These are phyloP conservation scores for Drosophila macrospina DNA, from an alignment of 2,888 invertebrate species.

Conservation along the genomic window DNA sequence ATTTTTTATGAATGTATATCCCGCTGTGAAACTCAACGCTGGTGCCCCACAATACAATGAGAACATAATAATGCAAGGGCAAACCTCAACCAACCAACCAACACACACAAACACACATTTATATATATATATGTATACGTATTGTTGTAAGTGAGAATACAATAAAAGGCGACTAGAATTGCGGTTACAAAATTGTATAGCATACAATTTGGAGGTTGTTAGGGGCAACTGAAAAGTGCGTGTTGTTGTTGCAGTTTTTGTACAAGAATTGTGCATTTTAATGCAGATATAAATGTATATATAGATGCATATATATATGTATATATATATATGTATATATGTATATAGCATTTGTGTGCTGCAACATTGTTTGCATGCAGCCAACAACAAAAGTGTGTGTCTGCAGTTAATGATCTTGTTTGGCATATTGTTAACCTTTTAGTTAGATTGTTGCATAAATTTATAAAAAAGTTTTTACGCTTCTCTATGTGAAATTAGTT, in stretches of 20 bases:
- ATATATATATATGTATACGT: conserved; percentile 16
- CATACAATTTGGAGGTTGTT: conserved; percentile 67
- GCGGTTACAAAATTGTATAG: conserved; percentile 56
- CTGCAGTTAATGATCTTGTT: conserved; percentile 74
- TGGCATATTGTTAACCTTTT: conserved; percentile 38
- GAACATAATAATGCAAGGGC: conserved; percentile 60
- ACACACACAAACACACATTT: conserved; percentile 15
- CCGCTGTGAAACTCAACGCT: conserved; percentile 40
- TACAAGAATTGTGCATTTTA: not conserved
- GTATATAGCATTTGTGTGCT: conserved; percentile 23
- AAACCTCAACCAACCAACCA: conserved; percentile 9
- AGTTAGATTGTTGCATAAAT: conserved; percentile 45
- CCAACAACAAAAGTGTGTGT: not conserved
- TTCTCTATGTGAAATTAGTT: conserved; percentile 27
- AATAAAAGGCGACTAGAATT: conserved; percentile 64
- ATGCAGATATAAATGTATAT: not conserved
- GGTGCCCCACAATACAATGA: conserved; percentile 42
- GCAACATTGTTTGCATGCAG: conserved; percentile 61
- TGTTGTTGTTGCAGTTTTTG: conserved; percentile 19
- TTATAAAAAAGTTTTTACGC: conserved; percentile 15
- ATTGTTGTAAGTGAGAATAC: conserved; percentile 47
- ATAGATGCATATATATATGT: not conserved
- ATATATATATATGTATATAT: not conserved
- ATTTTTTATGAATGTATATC: conserved; percentile 75
- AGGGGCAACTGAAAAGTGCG: conserved; percentile 46